Base-by-base conservation (phyloP, 1,140 invertebrate species). In the Diachasmimorpha longicaudata region DNA sequence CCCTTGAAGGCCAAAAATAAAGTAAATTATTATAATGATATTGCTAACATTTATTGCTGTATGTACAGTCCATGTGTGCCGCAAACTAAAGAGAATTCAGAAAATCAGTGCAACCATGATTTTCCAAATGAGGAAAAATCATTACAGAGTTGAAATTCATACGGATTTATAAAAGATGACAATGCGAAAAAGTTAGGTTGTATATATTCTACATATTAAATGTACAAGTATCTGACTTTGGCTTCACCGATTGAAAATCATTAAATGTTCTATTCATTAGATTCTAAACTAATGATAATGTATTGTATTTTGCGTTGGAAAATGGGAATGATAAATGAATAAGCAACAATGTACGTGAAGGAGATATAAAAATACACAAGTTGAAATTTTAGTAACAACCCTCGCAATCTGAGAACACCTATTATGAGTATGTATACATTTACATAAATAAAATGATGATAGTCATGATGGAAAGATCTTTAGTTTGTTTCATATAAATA, bases 361-460 rank as follows among this genome's bases (percentile, higher is more conserved):
- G 72, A 39, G 68, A 77, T 70, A 74, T 79, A 79, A 82, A 63
- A 81, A 74, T 81, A 31, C 82, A 78, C 78, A 84, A 83, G 72
- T 81, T 80, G 72, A 63, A 70, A 69, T 77, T 85, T 81, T 81
- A 82, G 81, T 83, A 80, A 81, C 69, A 68, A 55, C 70, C 67
- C 81, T 80, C 79, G 14, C 78, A 79, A 83, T 84, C 81, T 80
- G 80, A 80, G 72, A 77, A 82, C 81, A 80, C 76, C 77, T 80
- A 79, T 81, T 80, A 79, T 81, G 77, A 73, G 67, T 79, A 81
- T 83, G 81, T 84, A 83, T 83, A 39, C 81, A 78, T 85, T 83
- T 82, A 83, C 80, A 85, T 79, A 80, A 83, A 83, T 83, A 83
- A 83, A 85, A 83, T 81, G 70, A 79, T 76, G 75, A 84, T 78